Evolutionary conservation across 2,888 invertebrate species (phyloP), one percentile per base, ranked within the genome.

Genomic region (Cheilosia pagana): DNA sequence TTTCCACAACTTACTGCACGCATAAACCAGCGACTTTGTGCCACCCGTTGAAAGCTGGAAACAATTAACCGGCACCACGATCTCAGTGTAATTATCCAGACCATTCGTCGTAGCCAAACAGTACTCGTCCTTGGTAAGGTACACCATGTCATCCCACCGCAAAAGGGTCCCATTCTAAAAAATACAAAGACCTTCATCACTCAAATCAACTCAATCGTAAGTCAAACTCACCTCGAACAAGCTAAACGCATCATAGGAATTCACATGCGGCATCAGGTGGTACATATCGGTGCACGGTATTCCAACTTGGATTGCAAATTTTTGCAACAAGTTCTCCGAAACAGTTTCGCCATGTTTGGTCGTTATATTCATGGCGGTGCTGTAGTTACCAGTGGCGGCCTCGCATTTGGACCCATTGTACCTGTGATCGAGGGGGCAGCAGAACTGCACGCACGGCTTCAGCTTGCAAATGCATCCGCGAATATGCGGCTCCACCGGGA

Each of bases 381-480:
- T 86, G 21, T 23, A 43, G 7, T 62, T 78, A 1, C 45, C 31
- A 10, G 71, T 62, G n/a, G 52, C 48, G 0, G 53, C 50, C 1
- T 59, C 45, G 25, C 87, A 87, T 21, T 10, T 45, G 16, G 81
- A 55, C 12, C 62, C 55, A 63, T 87, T 87, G 59, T 88, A 91
- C 8, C 88, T 86, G 62, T 88, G 85, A 0, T 88, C 88, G 0
- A 74, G 71, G 0, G 90, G 90, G 77, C 92, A 92, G 75, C 92
- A 92, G 14, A 92, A 88, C 43, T 91, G 90, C 3, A 92, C 87
- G 75, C 92, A 92, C 1, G 89, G 81, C 82, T 89, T 90, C n/a
- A 92, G 41, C 21, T 89, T 87, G 71, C 92, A 92, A 25, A 91
- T 88, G 71, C 92, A 92, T 2, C 91, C 92, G 2, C 92, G 89